phyloP scores from a whole-genome alignment of 2,888 invertebrate species.

The Azorinus chamasolen region DNA sequence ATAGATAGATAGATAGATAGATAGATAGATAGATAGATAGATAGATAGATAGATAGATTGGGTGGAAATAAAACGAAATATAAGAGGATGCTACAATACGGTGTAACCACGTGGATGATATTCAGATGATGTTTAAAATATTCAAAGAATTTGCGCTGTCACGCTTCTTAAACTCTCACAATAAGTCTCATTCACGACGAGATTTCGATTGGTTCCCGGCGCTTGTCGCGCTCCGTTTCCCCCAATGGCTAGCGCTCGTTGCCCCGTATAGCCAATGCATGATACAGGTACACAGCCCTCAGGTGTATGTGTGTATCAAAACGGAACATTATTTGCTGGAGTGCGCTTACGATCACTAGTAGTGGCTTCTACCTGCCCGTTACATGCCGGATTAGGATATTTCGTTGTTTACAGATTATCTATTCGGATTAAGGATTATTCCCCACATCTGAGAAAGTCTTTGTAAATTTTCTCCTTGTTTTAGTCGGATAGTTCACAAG shows the following conservation, averaged over 20 bases:
- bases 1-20: too few relatives aligned
- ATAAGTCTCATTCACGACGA: background rate
- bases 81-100: too few relatives aligned
- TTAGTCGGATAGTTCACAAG: constrained; percentile 8
- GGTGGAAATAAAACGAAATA: too few relatives aligned
- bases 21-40: too few relatives aligned
- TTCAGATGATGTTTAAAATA: background rate
- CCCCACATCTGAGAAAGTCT: constrained; percentile 27
- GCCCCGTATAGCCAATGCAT: background rate
- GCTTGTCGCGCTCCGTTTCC: background rate
- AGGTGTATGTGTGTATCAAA: constrained; percentile 2
- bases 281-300: background rate
- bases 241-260: background rate
- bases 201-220: constrained; percentile 13
- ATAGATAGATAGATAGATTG: too few relatives aligned
- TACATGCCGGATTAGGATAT: constrained; percentile 37
- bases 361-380: too few relatives aligned
- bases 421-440: constrained; percentile 41
- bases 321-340: too few relatives aligned
- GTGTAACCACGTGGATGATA: too few relatives aligned
- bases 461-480: constrained; percentile 26
- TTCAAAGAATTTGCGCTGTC: constrained; percentile 47
- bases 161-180: constrained; percentile 28
- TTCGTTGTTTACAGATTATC: constrained; percentile 33
- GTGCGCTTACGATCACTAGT: too few relatives aligned